These are phyloP conservation scores for Xiphorhynchus erythropygius DNA, from an alignment of 2,797 vertebrate species.

Conservation along the genomic window DNA sequence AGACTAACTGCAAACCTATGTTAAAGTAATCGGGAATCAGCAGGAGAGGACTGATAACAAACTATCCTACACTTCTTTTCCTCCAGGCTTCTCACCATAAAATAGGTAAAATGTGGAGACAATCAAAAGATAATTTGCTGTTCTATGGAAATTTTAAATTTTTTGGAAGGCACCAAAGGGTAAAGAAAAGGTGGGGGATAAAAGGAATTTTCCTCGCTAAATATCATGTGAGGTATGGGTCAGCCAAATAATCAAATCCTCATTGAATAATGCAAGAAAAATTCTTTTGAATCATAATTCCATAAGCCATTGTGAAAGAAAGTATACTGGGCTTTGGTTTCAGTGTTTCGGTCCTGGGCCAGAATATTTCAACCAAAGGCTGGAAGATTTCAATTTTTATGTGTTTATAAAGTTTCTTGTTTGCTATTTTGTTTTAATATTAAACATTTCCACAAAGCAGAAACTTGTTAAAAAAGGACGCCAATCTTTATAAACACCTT, in stretches of 20 bases:
- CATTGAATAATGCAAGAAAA: not conserved
- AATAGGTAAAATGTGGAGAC: fast-evolving
- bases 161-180: not conserved
- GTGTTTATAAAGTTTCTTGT: not conserved
- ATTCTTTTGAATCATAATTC: not conserved
- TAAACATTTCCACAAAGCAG: not conserved
- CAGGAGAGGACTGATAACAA: not conserved
- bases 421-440: not conserved
- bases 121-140: not conserved
- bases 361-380: not conserved
- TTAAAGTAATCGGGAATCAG: fast-evolving
- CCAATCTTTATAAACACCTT: fast-evolving
- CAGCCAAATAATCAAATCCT: not conserved
- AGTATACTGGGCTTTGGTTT: not conserved
- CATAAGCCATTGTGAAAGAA: not conserved
- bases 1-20: not conserved
- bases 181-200: fast-evolving
- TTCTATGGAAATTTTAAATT: not conserved
- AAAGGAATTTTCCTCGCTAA: not conserved
- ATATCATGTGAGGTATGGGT: not conserved
- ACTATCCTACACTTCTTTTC: fast-evolving
- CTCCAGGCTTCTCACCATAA: not conserved
- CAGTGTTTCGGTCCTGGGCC: not conserved
- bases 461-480: not conserved
- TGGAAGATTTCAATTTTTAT: not conserved